Percentiles rank a stretch among this genome's conserved stretches.
phyloP scores from a whole-genome alignment of 2,797 vertebrate species.

The Clarias platycephalus region DNA sequence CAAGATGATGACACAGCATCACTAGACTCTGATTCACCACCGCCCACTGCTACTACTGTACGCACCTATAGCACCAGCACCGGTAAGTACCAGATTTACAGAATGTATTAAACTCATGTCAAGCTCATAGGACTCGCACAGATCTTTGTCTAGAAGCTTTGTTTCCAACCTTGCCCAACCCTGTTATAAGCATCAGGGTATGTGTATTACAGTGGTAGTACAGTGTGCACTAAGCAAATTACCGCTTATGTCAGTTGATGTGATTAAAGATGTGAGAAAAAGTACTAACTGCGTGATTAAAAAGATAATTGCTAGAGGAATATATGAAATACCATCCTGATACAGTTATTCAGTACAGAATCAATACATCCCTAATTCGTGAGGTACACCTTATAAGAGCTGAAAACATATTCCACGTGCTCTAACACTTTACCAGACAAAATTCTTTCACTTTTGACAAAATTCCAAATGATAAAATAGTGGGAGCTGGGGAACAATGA shows the following conservation, averaged over 20 bases:
- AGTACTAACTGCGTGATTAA: background rate
- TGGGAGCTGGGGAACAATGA: background rate
- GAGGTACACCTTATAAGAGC: background rate
- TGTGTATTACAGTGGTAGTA: background rate
- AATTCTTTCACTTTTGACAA: background rate
- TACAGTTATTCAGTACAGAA: background rate
- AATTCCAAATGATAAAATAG: background rate
- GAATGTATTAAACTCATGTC: background rate
- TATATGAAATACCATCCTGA: background rate
- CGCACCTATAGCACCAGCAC: slow-evolving; percentile 89
- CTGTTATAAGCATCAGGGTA: background rate
- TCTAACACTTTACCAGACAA: background rate
- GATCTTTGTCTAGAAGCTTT: background rate
- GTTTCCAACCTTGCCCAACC: background rate
- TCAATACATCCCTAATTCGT: background rate
- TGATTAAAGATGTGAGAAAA: background rate
- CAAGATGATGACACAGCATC: slow-evolving; percentile 94
- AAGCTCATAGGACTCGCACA: background rate
- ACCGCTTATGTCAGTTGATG: background rate
- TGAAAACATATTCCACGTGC: background rate
- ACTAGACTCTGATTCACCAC: slow-evolving; percentile 90
- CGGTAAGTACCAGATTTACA: slow-evolving; percentile 76
- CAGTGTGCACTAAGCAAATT: background rate
- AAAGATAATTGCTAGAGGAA: too few species aligned
- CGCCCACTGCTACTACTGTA: slow-evolving; percentile 83